Percentiles rank a stretch among this genome's conserved stretches.
Conservation (phyloP, 2,888 invertebrate genomes). For the Acanthoscelides obtectus region DNA sequence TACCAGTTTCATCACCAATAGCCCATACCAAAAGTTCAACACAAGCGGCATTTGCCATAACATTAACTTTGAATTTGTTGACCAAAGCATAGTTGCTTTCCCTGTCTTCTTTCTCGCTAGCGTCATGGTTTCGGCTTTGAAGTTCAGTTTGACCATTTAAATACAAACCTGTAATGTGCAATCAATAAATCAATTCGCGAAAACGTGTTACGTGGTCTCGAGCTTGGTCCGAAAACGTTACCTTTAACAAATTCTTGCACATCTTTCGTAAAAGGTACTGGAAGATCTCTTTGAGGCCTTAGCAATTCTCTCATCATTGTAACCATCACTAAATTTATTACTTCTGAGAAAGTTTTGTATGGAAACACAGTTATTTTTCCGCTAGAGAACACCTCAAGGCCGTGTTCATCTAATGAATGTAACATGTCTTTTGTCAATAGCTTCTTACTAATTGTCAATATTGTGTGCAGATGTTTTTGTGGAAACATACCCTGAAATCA, state of each 20-base stretch:
- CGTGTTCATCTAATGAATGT: constrained; percentile 77
- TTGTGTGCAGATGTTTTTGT: constrained; percentile 74
- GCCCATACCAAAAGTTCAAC: constrained; percentile 98
- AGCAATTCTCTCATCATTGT: constrained; percentile 85
- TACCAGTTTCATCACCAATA: constrained; percentile 93
- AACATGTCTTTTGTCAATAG: constrained; percentile 76
- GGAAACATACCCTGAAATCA: constrained; percentile 55
- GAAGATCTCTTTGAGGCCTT: constrained; percentile 85
- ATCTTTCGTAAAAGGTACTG: constrained; percentile 86
- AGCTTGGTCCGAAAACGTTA: constrained; percentile 19
- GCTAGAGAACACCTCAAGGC: constrained; percentile 70
- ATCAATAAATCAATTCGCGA: no score
- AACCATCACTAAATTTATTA: constrained; percentile 88
- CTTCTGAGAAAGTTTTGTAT: constrained; percentile 93
- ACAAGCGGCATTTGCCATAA: constrained; percentile 95
- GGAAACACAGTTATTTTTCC: constrained; percentile 74
- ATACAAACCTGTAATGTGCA: constrained; percentile 66
- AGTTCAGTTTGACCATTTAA: constrained; percentile 90
- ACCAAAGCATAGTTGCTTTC: constrained; percentile 77
- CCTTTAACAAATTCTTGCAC: constrained; percentile 60
- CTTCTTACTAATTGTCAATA: constrained; percentile 76
- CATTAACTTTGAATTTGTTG: constrained; percentile 90
- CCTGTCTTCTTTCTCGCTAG: constrained; percentile 75
- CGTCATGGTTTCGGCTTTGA: constrained; percentile 80
- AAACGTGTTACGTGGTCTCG: no score